Evolutionary conservation across 2,888 invertebrate species (phyloP).

Genomic region (Rhogogaster chlorosoma): DNA sequence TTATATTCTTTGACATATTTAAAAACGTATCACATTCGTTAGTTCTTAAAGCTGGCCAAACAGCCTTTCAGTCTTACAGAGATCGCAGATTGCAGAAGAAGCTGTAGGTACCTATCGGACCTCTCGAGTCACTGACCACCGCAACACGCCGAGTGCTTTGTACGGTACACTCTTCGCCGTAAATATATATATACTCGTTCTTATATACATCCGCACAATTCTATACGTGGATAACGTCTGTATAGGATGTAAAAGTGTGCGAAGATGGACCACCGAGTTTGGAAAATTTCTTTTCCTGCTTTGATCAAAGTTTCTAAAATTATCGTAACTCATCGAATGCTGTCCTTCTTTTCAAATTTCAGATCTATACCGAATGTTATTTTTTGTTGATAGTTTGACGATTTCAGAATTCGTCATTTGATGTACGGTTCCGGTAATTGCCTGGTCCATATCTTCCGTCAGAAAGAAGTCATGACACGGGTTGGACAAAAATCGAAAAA

Average conservation of each 20-base stretch:
- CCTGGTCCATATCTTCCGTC: no score
- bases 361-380: no score
- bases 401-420: no score
- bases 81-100: constrained; percentile 9
- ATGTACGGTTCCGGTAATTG: no score
- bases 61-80: not conserved
- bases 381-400: no score
- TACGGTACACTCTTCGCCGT: not conserved
- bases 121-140: constrained; percentile 63
- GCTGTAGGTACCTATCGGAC: constrained; percentile 2
- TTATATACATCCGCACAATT: not conserved
- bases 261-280: no score
- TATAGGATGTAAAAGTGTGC: no score
- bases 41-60: not conserved
- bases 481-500: not conserved
- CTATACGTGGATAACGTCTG: not conserved
- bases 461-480: no score
- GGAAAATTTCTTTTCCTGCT: no score
- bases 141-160: constrained; percentile 54
- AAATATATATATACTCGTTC: not conserved
- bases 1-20: not conserved
- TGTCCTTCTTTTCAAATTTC: no score
- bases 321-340: no score
- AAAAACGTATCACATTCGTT: not conserved
- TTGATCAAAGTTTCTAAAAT: no score